Evolutionary conservation across 2,113 vertebrate species (phyloP).

Genomic region (Corythaeola cristata): DNA sequence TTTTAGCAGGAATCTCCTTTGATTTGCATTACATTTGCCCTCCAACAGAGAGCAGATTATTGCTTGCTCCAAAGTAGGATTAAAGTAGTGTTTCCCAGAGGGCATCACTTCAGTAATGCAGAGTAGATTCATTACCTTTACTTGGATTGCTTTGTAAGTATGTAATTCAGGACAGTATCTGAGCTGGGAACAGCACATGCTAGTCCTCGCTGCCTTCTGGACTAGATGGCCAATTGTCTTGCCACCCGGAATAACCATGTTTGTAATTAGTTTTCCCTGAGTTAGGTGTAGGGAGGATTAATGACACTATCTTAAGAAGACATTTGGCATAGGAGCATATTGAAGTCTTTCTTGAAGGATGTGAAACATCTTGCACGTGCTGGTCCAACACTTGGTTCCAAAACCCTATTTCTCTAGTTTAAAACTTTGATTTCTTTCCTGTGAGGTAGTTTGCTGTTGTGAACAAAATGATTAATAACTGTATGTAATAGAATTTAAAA

Average conservation of each 20-base stretch:
- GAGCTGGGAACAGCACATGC: not conserved
- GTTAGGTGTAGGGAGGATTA: not conserved
- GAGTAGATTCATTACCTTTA: not conserved
- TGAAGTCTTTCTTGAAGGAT: not conserved
- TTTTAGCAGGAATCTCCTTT: not conserved
- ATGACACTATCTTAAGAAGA: not conserved
- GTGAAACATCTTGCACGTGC: rapidly evolving
- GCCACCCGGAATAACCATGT: not conserved
- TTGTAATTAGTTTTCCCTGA: not conserved
- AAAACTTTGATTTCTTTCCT: not conserved
- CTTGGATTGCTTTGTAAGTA: not conserved
- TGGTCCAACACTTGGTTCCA: not conserved
- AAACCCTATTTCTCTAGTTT: not conserved
- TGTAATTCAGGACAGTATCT: not conserved
- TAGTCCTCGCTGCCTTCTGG: not conserved
- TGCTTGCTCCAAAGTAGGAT: not conserved
- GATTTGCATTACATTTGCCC: not conserved
- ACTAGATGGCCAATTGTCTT: not conserved
- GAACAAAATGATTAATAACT: not conserved
- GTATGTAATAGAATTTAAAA: not conserved
- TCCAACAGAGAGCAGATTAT: not conserved
- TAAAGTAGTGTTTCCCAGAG: not conserved
- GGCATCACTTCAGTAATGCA: not conserved
- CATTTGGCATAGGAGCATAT: not conserved
- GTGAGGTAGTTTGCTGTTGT: not conserved